These are phyloP conservation scores for Eretmochelys imbricata DNA, from an alignment of 2,113 vertebrate genomes.

Conservation along the genomic window DNA sequence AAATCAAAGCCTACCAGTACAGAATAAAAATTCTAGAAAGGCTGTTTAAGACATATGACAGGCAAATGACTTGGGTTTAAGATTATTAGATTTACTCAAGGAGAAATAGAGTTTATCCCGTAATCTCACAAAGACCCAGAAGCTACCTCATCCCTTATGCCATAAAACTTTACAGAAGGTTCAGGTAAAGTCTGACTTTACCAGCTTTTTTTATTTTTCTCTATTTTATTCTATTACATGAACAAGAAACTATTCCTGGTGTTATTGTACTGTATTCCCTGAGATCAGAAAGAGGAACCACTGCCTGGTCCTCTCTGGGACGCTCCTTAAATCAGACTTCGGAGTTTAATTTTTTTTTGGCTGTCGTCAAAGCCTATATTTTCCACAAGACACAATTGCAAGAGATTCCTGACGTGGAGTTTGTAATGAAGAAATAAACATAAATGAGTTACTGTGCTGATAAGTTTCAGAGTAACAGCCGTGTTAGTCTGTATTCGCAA, in stretches of 20 bases:
- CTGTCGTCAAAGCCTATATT: no score
- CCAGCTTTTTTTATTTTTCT: neutral
- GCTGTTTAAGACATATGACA: no score
- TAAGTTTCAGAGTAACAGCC: no score
- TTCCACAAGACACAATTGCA: accelerated
- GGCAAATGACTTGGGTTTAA: no score
- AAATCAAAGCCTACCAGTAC: neutral
- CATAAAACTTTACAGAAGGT: neutral
- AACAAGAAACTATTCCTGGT: no score
- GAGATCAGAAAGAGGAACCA: neutral
- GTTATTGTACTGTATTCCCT: accelerated
- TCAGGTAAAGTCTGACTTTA: no score
- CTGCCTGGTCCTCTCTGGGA: no score
- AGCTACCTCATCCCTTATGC: neutral
- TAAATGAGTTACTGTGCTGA: neutral
- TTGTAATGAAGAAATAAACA: neutral
- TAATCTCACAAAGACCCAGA: accelerated
- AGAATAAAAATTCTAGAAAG: no score
- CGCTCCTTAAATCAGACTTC: no score
- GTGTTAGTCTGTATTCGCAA: no score
- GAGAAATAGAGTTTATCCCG: neutral
- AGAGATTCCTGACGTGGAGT: neutral
- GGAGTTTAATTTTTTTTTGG: no score
- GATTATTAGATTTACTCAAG: no score
- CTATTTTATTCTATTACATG: accelerated